A percentile compares a stretch with the other conserved stretches of the same genome.
These are phyloP conservation scores for Phortica magna DNA, from an alignment of 2,888 invertebrate genomes.

Conservation along the genomic window DNA sequence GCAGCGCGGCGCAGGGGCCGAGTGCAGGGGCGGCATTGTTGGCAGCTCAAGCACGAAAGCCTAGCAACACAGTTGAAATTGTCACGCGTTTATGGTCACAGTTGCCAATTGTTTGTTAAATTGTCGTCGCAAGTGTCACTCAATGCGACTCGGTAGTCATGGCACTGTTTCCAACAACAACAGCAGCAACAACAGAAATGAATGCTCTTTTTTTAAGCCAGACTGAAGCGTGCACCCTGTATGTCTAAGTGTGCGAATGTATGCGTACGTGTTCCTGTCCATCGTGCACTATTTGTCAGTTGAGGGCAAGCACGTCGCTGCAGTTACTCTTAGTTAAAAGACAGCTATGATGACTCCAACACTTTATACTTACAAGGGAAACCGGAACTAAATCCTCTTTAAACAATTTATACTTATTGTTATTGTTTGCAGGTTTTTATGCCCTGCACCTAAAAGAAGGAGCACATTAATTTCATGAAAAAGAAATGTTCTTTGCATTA, in stretches of 20 bases:
- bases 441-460: too few species aligned
- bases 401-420: too few species aligned
- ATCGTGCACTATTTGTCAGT: background rate
- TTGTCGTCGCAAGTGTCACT: conserved; percentile 68
- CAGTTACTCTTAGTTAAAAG: conserved; percentile 64
- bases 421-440: too few species aligned
- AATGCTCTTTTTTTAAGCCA: background rate
- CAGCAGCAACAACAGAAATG: background rate
- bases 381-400: too few species aligned
- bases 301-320: conserved; percentile 34
- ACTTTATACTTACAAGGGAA: conserved; percentile 44
- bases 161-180: conserved; percentile 34
- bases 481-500: too few species aligned
- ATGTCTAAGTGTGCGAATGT: conserved; percentile 3
- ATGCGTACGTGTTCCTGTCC: conserved; percentile 38
- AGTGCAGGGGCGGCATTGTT: background rate
- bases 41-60: background rate
- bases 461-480: too few species aligned
- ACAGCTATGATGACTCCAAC: conserved; percentile 41
- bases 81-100: conserved; percentile 72
- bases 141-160: conserved; percentile 13
- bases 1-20: too few species aligned
- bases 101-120: conserved; percentile 74
- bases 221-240: background rate
- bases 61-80: conserved; percentile 51